phyloP scores from a whole-genome alignment of 53 echinoderm and acorn worm species.

The Hippasteria phrygiana region DNA sequence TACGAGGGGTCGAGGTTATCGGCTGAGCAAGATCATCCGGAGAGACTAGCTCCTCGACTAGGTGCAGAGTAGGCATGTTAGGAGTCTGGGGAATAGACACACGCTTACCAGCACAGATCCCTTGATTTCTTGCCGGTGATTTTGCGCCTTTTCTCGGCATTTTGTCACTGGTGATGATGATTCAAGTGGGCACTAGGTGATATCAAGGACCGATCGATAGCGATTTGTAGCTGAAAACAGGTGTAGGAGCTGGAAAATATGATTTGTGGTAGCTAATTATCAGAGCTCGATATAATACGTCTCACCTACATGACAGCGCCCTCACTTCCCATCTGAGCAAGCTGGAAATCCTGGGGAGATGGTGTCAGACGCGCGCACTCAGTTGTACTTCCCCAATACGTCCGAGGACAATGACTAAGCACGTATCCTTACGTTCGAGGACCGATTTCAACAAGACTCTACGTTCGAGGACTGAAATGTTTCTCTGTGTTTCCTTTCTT shows the following conservation, averaged over 20 bases:
- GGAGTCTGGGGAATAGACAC: neutral
- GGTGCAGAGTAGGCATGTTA: neutral
- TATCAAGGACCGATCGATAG: neutral
- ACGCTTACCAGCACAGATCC: neutral
- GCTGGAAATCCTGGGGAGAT: too few species aligned
- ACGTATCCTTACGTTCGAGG: too few species aligned
- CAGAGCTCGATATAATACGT: too few species aligned
- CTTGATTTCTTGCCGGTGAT: neutral
- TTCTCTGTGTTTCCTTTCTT: too few species aligned
- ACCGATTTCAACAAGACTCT: too few species aligned
- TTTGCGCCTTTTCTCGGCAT: conserved; percentile 7
- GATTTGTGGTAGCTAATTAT: too few species aligned
- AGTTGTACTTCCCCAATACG: too few species aligned
- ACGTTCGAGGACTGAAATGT: too few species aligned
- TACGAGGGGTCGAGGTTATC: neutral
- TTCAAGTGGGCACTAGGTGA: neutral
- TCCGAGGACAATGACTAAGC: too few species aligned
- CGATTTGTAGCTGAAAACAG: neutral
- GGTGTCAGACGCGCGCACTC: too few species aligned
- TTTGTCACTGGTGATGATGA: neutral
- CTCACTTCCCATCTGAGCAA: too few species aligned
- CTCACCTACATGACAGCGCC: too few species aligned
- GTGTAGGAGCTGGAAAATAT: neutral
- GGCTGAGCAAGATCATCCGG: neutral
- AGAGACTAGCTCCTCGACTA: neutral